Conservation (phyloP, 2,888 invertebrate genomes). For the Hemaris fuciformis region DNA sequence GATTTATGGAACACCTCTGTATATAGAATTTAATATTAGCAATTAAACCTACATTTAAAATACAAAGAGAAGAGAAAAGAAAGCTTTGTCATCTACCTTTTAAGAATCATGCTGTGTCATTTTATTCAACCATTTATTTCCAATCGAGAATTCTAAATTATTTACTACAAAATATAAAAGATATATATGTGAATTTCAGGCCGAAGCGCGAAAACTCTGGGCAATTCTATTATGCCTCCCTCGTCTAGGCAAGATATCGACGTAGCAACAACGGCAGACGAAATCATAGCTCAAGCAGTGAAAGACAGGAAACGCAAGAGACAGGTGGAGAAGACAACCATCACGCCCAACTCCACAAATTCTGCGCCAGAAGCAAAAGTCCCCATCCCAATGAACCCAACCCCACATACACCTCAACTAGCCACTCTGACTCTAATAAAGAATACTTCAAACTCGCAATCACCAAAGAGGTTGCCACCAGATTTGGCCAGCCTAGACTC, state of each 20-base stretch:
- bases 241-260: conserved; percentile 16
- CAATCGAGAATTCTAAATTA: too few relatives aligned
- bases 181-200: conserved; percentile 38
- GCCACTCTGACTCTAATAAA: conserved; percentile 30
- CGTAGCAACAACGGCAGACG: conserved; percentile 43
- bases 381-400: not conserved
- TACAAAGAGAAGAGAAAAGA: too few relatives aligned
- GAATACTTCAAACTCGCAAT: conserved; percentile 17
- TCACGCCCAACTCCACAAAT: not conserved
- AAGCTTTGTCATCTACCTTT: too few relatives aligned
- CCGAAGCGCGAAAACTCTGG: conserved; percentile 48
- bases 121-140: too few relatives aligned
- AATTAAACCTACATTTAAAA: too few relatives aligned
- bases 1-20: too few relatives aligned
- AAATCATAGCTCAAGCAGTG: conserved; percentile 44
- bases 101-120: too few relatives aligned
- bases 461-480: conserved; percentile 22
- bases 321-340: not conserved
- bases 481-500: conserved; percentile 15
- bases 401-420: conserved; percentile 20
- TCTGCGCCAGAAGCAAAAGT: not conserved
- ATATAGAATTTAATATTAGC: too few relatives aligned
- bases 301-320: conserved; percentile 22
- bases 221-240: conserved; percentile 30
- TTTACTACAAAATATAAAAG: not conserved